Percentiles rank a stretch among this genome's conserved stretches.
Conservation (phyloP, 2,797 vertebrate genomes). For the Oreochromis mossambicus region DNA sequence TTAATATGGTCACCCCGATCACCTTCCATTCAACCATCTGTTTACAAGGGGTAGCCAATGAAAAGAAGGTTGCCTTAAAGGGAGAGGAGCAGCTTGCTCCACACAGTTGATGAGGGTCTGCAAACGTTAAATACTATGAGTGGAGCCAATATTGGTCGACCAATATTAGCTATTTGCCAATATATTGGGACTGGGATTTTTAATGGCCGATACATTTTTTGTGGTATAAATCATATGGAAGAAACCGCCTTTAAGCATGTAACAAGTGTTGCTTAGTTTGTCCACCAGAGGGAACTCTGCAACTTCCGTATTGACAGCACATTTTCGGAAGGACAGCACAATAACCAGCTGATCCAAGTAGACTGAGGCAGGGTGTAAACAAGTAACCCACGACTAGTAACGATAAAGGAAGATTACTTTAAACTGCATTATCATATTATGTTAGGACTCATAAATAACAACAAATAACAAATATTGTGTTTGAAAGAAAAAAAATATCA, state of each 20-base stretch:
- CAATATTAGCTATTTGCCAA: neutral
- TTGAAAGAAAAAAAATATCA: neutral
- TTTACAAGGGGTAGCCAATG: neutral
- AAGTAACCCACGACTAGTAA: neutral
- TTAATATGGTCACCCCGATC: neutral
- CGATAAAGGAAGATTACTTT: rapidly evolving
- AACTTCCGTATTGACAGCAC: neutral
- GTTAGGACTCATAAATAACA: neutral
- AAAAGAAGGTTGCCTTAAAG: neutral
- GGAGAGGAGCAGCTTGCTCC: neutral
- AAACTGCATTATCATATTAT: neutral
- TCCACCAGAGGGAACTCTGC: neutral
- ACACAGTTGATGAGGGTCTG: neutral
- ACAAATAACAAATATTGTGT: neutral
- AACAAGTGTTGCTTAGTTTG: neutral
- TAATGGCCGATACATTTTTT: neutral
- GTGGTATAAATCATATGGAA: neutral
- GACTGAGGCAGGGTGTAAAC: neutral
- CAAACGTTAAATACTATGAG: neutral
- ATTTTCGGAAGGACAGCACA: neutral
- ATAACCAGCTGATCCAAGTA: neutral
- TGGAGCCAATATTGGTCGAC: neutral
- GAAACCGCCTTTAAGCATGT: rapidly evolving
- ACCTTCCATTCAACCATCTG: neutral
- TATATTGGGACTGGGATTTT: neutral